These are phyloP conservation scores for Gallinago jamesoni DNA, from an alignment of 2,113 vertebrate genomes.

Conservation along the genomic window DNA sequence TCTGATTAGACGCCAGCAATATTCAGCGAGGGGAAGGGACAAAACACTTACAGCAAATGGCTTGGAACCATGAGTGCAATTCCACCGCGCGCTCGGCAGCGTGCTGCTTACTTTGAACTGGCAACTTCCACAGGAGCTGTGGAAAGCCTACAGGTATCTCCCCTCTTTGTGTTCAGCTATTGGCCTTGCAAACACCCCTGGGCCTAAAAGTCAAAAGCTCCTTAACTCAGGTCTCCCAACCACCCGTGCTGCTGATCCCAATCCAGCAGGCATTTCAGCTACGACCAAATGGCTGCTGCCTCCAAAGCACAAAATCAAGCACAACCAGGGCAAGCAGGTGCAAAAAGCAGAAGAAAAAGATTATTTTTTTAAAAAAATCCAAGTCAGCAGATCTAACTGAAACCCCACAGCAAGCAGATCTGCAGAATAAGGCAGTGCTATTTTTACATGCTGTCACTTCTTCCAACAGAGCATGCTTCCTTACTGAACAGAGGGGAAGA, in stretches of 20 bases:
- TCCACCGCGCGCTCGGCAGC: background rate
- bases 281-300: background rate
- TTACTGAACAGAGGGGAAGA: background rate
- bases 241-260: background rate
- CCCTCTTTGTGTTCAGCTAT: background rate
- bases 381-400: conserved; percentile 61
- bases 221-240: background rate
- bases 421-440: conserved; percentile 36
- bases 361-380: background rate
- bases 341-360: conserved; percentile 61
- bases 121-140: background rate
- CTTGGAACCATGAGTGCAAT: conserved; percentile 3
- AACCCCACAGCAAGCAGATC: conserved; percentile 30
- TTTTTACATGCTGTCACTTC: conserved; percentile 34
- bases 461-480: background rate
- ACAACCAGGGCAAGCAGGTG: background rate
- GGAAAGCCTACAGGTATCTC: background rate
- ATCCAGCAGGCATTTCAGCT: background rate
- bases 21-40: conserved; percentile 20
- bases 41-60: conserved; percentile 49
- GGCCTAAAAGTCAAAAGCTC: background rate
- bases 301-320: background rate
- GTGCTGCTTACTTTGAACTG: background rate
- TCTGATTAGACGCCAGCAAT: conserved; percentile 7
- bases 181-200: background rate